A percentile compares a stretch with the other conserved stretches of the same genome.
Conservation (phyloP, 2,888 invertebrate species). For the Latheticus oryzae region DNA sequence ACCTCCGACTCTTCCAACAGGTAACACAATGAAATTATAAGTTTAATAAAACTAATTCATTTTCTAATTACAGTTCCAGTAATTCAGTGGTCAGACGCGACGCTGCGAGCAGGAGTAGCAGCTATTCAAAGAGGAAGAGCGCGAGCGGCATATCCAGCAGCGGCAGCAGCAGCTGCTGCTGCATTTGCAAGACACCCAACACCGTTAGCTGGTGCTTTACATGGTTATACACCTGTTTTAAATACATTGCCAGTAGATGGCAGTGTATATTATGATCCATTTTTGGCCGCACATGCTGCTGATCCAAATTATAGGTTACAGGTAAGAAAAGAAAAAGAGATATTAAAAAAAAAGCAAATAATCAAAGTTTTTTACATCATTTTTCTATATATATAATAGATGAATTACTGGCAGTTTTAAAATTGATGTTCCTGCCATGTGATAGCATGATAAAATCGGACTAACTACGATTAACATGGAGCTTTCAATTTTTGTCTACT, state of each 20-base stretch:
- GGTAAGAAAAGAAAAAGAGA: constrained; percentile 70
- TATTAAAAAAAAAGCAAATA: neutral
- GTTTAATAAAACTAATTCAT: neutral
- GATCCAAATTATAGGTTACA: constrained; percentile 92
- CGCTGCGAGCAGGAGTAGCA: constrained; percentile 80
- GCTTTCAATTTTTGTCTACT: too few relatives aligned
- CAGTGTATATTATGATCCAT: constrained; percentile 96
- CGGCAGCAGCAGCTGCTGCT: constrained; percentile 80
- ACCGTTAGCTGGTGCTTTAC: constrained; percentile 79
- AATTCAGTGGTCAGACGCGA: constrained; percentile 91
- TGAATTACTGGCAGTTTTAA: too few relatives aligned
- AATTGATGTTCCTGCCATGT: too few relatives aligned
- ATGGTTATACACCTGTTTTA: constrained; percentile 83
- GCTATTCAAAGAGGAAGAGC: constrained; percentile 85
- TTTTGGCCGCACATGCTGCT: constrained; percentile 88
- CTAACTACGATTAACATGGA: too few relatives aligned
- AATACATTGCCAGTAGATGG: constrained; percentile 66
- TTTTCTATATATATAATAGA: too few relatives aligned
- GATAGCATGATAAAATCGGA: too few relatives aligned
- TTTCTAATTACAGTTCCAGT: constrained; percentile 79
- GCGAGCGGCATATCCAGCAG: constrained; percentile 73
- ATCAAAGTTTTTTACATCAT: too few relatives aligned
- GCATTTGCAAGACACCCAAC: constrained; percentile 76
- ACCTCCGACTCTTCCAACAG: constrained; percentile 90
- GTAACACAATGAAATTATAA: constrained; percentile 70